Conservation (phyloP, 2,797 vertebrate genomes). For the Tenualosa ilisha region DNA sequence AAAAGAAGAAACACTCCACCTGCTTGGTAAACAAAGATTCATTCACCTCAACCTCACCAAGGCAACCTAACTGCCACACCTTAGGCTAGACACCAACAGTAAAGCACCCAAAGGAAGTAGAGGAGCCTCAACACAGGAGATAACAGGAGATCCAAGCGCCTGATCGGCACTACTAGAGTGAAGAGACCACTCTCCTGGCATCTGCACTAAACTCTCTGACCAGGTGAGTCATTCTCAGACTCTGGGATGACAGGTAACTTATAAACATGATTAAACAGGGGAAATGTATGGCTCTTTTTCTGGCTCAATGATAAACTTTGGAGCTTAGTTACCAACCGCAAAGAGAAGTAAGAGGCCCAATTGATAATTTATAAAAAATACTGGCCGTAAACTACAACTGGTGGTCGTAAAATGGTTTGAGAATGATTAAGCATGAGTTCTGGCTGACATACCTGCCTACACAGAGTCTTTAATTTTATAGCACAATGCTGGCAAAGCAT, state of each 20-base stretch:
- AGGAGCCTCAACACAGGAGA: background rate
- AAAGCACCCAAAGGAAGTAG: background rate
- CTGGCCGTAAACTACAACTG: background rate
- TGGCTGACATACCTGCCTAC: background rate
- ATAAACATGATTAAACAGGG: background rate
- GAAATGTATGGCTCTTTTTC: background rate
- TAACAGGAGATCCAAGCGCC: background rate
- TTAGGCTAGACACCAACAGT: constrained; percentile 37
- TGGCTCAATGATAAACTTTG: background rate
- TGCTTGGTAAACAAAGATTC: constrained; percentile 43
- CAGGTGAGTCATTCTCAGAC: background rate
- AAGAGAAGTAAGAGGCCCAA: background rate
- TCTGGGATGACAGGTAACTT: background rate
- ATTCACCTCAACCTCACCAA: constrained; percentile 64
- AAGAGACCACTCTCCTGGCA: background rate
- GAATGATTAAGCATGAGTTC: background rate
- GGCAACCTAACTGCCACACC: constrained; percentile 57
- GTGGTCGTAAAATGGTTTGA: background rate
- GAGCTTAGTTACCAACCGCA: background rate
- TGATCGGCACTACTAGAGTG: background rate
- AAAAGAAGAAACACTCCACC: constrained; percentile 45
- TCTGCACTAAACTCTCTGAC: background rate
- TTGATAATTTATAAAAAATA: background rate
- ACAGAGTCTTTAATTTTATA: background rate
- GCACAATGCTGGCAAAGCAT: background rate